Evolutionary conservation across 1,140 invertebrate species (phyloP), one percentile per base, ranked within the genome.

Genomic region (Psilanteris sp.): DNA sequence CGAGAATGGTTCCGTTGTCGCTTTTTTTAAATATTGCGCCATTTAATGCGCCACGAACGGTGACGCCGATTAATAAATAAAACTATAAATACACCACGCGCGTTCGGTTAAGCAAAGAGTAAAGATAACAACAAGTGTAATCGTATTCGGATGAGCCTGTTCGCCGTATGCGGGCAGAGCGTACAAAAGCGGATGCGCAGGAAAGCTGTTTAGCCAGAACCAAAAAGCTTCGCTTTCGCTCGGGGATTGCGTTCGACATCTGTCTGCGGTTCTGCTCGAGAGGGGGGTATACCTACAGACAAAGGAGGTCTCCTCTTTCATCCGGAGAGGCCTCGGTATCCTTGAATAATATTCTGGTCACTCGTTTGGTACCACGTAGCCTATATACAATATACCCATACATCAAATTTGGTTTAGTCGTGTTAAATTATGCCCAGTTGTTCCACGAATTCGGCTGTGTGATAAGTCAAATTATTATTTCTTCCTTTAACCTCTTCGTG

Each of bases 301-400:
- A 83, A 83, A 83, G 74, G 68, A 79, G 80, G 70, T 78, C 77
- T 84, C 79, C 78, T 78, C 71, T 81, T 82, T 81, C 77, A 80
- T 80, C 68, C 41, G 61, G n/a, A 73, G 70, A 62, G 70, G 57
- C 64, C 79, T 70, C 26, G 50, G 34, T 50, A 43, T 48, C 57
- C 52, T 70, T 79, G 54, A 79, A 80, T 78, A 77, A 74, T 70
- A 72, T 79, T 68, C 52, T 54, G 54, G 41, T 68, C 59, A 59
- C 43, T 61, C 43, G 39, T 29, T 50, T 72, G 66, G 59, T 79
- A 68, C 66, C 64, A 50, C 31, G 46, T 15, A 26, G 27, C 8
- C 18, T 8, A 34, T 18, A 16, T 43, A 31, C 43, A 31, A 32
- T 27, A 50, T 18, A 55, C 15, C 16, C 41, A 24, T 22, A 41